These are phyloP conservation scores for Samia ricini DNA, from an alignment of 1,140 invertebrate species.

Conservation along the genomic window DNA sequence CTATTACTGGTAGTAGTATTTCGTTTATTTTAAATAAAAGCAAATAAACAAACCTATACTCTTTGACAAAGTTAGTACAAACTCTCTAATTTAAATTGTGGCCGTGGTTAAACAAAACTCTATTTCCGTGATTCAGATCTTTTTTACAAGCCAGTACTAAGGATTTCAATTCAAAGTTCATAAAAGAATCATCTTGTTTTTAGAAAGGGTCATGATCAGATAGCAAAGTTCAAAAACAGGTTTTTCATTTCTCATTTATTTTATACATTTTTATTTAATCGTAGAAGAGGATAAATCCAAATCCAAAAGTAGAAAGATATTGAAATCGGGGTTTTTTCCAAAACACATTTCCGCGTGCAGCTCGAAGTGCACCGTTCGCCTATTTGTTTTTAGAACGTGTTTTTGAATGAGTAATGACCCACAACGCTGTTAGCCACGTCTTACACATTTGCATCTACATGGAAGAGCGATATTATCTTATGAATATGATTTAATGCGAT, in stretches of 20 bases:
- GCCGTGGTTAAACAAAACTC: too few relatives aligned
- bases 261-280: neutral
- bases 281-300: neutral
- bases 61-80: too few relatives aligned
- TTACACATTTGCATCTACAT: neutral
- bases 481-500: constrained; percentile 2
- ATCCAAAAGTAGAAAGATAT: neutral
- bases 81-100: too few relatives aligned
- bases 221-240: too few relatives aligned
- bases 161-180: neutral
- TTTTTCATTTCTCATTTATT: neutral
- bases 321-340: neutral
- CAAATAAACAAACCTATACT: too few relatives aligned
- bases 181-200: too few relatives aligned
- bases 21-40: too few relatives aligned
- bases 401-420: neutral
- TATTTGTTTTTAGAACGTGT: neutral
- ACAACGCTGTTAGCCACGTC: neutral
- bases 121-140: too few relatives aligned
- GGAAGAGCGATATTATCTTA: constrained; percentile 6
- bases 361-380: neutral
- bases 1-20: too few relatives aligned
- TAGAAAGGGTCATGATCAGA: too few relatives aligned
- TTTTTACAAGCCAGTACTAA: too few relatives aligned
- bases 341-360: neutral